Conservation (phyloP, 2,113 vertebrate genomes). For the Leptosomus discolor region DNA sequence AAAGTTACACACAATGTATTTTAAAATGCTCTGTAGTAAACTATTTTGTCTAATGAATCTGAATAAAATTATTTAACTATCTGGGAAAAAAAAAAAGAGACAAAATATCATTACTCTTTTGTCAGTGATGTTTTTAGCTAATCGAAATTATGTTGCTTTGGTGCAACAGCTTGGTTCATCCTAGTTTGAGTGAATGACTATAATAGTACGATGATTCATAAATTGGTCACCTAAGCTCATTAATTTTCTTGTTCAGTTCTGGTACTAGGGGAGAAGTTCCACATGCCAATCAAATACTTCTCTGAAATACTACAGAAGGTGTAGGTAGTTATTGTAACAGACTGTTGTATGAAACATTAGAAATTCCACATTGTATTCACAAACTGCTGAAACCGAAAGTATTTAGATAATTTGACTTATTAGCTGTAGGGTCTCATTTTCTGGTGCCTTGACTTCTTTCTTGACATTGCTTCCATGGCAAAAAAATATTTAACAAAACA, state of each 20-base stretch:
- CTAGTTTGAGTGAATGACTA: neutral
- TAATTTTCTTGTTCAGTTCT: neutral
- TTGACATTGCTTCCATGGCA: neutral
- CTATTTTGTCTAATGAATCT: neutral
- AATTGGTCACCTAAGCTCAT: neutral
- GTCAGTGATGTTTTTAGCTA: neutral
- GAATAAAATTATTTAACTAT: neutral
- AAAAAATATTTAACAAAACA: neutral
- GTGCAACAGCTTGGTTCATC: neutral
- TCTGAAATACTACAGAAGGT: neutral
- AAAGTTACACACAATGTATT: neutral
- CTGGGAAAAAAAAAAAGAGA: neutral
- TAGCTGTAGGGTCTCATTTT: neutral
- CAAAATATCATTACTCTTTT: neutral
- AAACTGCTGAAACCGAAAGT: neutral
- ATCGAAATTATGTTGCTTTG: neutral
- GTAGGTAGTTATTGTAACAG: neutral
- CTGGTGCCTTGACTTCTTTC: neutral
- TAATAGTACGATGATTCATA: neutral
- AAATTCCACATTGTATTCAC: neutral
- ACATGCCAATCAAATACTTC: neutral
- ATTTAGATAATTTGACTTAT: neutral
- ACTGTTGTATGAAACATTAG: neutral
- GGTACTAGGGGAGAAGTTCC: neutral
- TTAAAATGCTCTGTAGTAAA: neutral